Evolutionary conservation across 2,113 vertebrate species (phyloP).

Genomic region (Sclerurus mexicanus): DNA sequence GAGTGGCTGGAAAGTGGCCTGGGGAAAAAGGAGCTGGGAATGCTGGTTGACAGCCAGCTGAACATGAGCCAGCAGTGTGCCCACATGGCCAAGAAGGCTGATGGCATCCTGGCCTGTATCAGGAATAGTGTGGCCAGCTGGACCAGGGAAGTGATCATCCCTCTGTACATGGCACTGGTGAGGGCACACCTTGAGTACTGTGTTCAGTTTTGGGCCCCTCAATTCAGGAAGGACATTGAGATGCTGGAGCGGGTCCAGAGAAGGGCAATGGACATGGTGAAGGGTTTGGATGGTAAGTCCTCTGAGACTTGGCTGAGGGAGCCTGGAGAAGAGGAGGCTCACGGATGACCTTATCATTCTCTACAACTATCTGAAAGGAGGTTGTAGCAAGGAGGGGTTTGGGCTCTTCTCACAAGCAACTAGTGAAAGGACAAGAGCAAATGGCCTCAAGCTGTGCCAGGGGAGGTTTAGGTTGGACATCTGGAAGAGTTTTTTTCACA

Average conservation of each 20-base stretch:
- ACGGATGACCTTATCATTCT: neutral
- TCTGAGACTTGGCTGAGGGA: rapidly evolving
- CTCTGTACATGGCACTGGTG: neutral
- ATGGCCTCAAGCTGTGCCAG: neutral
- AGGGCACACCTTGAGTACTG: neutral
- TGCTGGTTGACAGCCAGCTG: neutral
- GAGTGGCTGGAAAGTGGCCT: neutral
- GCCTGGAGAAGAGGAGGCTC: neutral
- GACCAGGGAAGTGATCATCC: neutral
- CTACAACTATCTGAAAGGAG: neutral
- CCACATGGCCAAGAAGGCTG: rapidly evolving
- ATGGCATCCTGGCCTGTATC: neutral
- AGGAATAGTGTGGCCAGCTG: neutral
- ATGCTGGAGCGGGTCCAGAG: neutral
- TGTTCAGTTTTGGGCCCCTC: neutral
- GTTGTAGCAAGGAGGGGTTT: neutral
- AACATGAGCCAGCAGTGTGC: neutral
- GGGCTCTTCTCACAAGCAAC: neutral
- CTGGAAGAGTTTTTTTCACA: neutral
- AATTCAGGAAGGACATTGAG: neutral
- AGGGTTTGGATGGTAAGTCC: neutral
- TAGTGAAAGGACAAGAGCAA: neutral
- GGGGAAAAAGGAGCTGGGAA: neutral
- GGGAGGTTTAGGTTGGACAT: neutral
- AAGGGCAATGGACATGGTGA: neutral